These are phyloP conservation scores for Nemopilema nomurai DNA, from an alignment of 30 jellyfish, hydroid and myxozoan genomes.

Conservation along the genomic window DNA sequence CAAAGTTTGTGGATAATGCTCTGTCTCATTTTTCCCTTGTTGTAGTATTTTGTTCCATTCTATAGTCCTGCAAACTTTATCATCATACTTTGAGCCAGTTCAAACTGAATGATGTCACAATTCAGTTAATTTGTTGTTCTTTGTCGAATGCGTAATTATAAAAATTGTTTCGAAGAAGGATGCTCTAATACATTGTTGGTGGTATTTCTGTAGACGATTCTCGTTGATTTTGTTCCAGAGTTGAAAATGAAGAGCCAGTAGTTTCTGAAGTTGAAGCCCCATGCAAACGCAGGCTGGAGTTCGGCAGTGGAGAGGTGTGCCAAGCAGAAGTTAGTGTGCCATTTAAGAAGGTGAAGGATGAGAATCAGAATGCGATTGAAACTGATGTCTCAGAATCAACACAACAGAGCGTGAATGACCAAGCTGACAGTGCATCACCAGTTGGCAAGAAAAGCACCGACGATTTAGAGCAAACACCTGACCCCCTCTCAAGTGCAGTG, in stretches of 20 bases:
- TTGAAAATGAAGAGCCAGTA: neutral
- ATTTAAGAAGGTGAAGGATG: neutral
- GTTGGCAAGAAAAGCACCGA: neutral
- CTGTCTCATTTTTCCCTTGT: no score
- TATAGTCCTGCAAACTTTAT: no score
- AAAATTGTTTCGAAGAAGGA: no score
- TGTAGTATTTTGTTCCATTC: no score
- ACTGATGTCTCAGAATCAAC: neutral
- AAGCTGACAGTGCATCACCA: neutral
- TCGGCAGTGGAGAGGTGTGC: neutral
- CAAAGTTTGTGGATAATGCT: no score
- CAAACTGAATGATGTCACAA: no score
- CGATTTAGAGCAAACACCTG: neutral
- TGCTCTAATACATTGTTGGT: no score
- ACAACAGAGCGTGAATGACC: neutral
- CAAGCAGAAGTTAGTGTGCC: neutral
- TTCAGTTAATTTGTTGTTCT: no score
- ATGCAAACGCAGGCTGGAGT: conserved; percentile 41
- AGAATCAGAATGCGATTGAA: neutral
- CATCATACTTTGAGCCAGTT: no score
- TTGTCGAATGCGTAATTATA: no score
- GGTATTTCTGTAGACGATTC: no score
- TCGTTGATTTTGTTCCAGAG: no score
- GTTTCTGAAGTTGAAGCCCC: conserved; percentile 8
- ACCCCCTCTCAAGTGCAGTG: neutral